Conservation (phyloP, 2,797 vertebrate species). For the Alcedo quadribrachys region DNA sequence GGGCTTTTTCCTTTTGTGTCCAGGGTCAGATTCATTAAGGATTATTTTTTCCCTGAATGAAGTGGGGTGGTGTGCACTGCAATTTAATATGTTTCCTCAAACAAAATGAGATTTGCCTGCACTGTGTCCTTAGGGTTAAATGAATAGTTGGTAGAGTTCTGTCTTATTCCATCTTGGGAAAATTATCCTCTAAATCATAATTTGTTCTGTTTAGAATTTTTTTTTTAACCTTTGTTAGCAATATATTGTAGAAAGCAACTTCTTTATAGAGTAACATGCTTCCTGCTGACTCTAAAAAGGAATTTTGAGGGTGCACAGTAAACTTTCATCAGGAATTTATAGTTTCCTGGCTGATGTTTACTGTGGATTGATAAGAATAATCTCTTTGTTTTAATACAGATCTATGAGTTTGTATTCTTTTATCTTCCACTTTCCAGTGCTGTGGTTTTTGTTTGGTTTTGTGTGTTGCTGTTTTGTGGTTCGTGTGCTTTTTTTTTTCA, state of each 20-base stretch:
- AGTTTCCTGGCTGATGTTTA: conserved; percentile 28
- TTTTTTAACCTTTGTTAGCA: not conserved
- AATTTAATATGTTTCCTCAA: not conserved
- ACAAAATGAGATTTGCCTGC: not conserved
- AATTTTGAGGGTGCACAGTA: conserved; percentile 29
- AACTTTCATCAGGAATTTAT: conserved; percentile 64
- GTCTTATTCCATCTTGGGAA: not conserved
- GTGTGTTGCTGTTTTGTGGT: not conserved
- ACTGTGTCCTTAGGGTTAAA: not conserved
- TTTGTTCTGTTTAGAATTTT: not conserved
- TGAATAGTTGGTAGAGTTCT: not conserved
- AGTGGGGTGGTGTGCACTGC: not conserved
- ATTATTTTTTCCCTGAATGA: not conserved
- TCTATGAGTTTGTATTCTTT: conserved; percentile 1
- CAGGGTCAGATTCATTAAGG: not conserved
- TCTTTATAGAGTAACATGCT: not conserved
- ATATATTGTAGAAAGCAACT: not conserved
- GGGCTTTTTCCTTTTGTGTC: not conserved
- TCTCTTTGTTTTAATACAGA: conserved; percentile 29
- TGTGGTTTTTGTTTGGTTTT: not conserved
- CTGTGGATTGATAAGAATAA: conserved; percentile 37
- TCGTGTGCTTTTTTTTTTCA: not conserved
- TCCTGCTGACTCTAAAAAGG: conserved; percentile 47
- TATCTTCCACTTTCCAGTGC: not conserved
- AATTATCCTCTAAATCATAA: not conserved